These are phyloP conservation scores for Bradynema listronoti DNA, from an alignment of 1,140 invertebrate genomes.

Conservation along the genomic window DNA sequence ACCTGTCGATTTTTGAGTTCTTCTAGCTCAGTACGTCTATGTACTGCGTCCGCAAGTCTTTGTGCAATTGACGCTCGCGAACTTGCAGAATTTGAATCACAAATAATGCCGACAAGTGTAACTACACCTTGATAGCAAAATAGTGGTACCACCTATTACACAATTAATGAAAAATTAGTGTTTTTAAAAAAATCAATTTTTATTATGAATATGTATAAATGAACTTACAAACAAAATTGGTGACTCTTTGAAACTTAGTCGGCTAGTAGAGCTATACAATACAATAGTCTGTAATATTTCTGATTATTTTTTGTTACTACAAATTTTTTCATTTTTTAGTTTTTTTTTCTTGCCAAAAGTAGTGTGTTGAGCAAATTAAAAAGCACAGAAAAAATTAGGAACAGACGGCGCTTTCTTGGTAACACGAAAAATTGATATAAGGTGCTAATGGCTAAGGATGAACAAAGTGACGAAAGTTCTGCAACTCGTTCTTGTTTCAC, in stretches of 20 bases:
- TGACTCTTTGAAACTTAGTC: slow-evolving; percentile 27
- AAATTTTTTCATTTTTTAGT: no score
- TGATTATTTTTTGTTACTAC: no score
- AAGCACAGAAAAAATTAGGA: slow-evolving; percentile 42
- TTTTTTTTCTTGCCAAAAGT: slow-evolving; percentile 35
- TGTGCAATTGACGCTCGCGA: slow-evolving; percentile 47
- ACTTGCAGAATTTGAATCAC: slow-evolving; percentile 53
- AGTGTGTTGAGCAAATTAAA: slow-evolving; percentile 49
- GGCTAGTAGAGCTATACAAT: slow-evolving; percentile 28
- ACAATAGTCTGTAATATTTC: no score
- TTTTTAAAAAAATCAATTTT: neutral
- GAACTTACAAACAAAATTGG: slow-evolving; percentile 42
- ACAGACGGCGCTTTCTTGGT: slow-evolving; percentile 50
- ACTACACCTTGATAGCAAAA: slow-evolving; percentile 53
- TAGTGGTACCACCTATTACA: slow-evolving; percentile 25
- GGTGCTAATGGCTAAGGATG: slow-evolving; percentile 36
- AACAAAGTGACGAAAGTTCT: slow-evolving; percentile 35
- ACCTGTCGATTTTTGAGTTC: slow-evolving; percentile 51
- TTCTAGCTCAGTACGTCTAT: slow-evolving; percentile 52
- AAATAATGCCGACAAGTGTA: slow-evolving; percentile 46
- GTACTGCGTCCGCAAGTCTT: slow-evolving; percentile 51
- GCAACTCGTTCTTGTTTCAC: slow-evolving; percentile 32
- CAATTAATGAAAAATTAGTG: slow-evolving; percentile 2
- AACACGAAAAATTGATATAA: slow-evolving; percentile 56
- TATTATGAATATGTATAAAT: neutral